phyloP scores from a whole-genome alignment of 2,888 invertebrate species.

The Zaprionus obscuricornis region DNA sequence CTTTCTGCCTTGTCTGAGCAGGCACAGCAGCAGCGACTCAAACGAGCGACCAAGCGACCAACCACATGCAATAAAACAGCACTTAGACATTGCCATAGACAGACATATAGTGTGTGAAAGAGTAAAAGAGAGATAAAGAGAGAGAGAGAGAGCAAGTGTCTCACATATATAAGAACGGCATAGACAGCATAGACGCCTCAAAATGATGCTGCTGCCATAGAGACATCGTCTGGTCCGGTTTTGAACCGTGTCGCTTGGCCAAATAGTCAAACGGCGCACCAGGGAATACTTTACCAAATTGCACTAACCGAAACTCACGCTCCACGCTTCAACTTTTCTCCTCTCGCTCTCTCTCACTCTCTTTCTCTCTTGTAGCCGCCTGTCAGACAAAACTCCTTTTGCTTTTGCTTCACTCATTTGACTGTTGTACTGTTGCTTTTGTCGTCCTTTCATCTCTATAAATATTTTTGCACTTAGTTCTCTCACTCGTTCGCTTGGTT shows the following conservation, averaged over 20 bases:
- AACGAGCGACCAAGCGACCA: constrained; percentile 1
- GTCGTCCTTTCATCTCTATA: constrained; percentile 51
- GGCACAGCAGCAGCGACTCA: constrained; percentile 25
- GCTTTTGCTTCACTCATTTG: constrained; percentile 65
- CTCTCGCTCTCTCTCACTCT: constrained; percentile 7
- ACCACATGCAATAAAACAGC: constrained; percentile 76
- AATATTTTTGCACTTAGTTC: constrained; percentile 52
- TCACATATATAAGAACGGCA: too few relatives aligned
- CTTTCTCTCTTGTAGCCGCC: background rate
- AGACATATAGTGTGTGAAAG: constrained; percentile 1
- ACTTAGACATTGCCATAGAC: constrained; percentile 60
- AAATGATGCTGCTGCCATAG: too few relatives aligned
- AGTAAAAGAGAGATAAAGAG: constrained; percentile 7
- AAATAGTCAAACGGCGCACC: constrained; percentile 65
- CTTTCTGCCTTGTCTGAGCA: constrained; percentile 32
- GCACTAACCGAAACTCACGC: constrained; percentile 50
- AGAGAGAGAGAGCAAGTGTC: too few relatives aligned
- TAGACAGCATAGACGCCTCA: constrained; percentile 10
- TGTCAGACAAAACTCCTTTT: constrained; percentile 28
- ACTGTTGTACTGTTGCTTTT: constrained; percentile 59
- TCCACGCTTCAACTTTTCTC: background rate
- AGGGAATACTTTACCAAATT: constrained; percentile 77
- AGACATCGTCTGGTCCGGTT: constrained; percentile 21
- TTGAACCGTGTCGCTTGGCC: constrained; percentile 34
- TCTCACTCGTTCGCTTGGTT: constrained; percentile 19